Base-by-base conservation (phyloP, 2,113 vertebrate genomes). In the Hyperoodon ampullatus region DNA sequence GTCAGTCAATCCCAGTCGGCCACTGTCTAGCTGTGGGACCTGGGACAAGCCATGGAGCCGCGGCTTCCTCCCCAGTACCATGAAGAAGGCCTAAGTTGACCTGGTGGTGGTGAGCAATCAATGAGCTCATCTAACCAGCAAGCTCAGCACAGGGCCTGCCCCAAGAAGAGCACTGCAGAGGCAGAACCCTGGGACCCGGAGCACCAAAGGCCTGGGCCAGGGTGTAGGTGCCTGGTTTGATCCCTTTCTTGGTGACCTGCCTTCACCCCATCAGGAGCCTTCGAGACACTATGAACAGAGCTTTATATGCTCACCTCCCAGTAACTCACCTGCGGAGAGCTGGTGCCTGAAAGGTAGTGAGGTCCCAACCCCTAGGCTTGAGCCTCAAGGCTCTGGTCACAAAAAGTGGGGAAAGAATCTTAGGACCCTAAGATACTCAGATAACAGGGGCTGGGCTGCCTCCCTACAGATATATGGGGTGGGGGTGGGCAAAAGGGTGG, bases 51-150 rank as follows among this genome's bases (percentile, higher is more conserved):
- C 75, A 87, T 30, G 5, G 53, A 28, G 65, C 33, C 75, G 66
- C 50, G 47, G 60, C 81, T 96, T 97, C 78, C 55, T 39, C 16
- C 16, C 66, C 88, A 66, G 28, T 30, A 47, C 23, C 30, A 92
- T 7, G 12, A 77, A 93, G 83, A 91, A 84, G 44, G 65, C 35
- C 58, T 65, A 50, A 74, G 58, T 33, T 35, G 39, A 96, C 26
- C 55, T 3, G 30, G 70, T 47, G 84, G 26, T 78, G n/a, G 74
- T 74, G 68, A 97, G 94, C 72, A 30, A 93, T 80, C 84, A 13
- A 13, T 81, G 93, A 66, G 66, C 50, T 96, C 72, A 81, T 53
- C 30, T 1, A 0, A 87, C 71, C 47, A 47, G 65, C 14, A 42
- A 47, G 55, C 44, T 77, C 4, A 61, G 63, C 50, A 63, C 13